A percentile compares a stretch with the other conserved stretches of the same genome.
Conservation (phyloP, 2,888 invertebrate genomes). For the Amiota communis region DNA sequence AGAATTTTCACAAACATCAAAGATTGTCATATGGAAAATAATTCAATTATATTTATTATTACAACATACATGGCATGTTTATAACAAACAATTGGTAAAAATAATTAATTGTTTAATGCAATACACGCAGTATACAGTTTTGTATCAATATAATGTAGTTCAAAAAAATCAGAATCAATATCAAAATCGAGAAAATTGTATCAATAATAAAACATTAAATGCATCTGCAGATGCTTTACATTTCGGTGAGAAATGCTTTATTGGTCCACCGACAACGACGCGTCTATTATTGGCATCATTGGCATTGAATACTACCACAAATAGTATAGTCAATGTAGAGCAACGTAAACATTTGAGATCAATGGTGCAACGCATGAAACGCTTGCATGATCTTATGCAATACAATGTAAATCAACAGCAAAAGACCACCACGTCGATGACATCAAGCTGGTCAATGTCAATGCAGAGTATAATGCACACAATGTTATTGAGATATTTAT, state of each 20-base stretch:
- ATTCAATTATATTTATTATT: constrained; percentile 87
- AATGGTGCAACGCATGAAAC: not conserved
- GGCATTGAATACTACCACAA: constrained; percentile 78
- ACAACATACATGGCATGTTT: constrained; percentile 80
- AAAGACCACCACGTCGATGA: not conserved
- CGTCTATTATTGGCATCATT: constrained; percentile 80
- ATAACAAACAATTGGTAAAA: constrained; percentile 81
- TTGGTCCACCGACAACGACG: constrained; percentile 79
- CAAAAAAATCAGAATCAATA: no score
- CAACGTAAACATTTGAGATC: not conserved
- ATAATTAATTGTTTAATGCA: constrained; percentile 85
- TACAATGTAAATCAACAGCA: not conserved
- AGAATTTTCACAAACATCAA: constrained; percentile 75
- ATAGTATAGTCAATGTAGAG: not conserved
- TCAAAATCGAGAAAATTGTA: no score
- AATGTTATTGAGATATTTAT: constrained; percentile 64
- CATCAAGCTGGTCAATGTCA: not conserved
- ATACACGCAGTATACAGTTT: constrained; percentile 84
- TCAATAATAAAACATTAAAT: no score
- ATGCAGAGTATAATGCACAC: not conserved
- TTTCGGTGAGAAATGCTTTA: constrained; percentile 80
- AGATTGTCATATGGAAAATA: constrained; percentile 84
- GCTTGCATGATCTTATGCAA: not conserved
- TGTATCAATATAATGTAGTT: not conserved
- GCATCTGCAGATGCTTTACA: constrained; percentile 72